phyloP scores from a whole-genome alignment of 2,888 invertebrate species.

The Philereme vetulata region DNA sequence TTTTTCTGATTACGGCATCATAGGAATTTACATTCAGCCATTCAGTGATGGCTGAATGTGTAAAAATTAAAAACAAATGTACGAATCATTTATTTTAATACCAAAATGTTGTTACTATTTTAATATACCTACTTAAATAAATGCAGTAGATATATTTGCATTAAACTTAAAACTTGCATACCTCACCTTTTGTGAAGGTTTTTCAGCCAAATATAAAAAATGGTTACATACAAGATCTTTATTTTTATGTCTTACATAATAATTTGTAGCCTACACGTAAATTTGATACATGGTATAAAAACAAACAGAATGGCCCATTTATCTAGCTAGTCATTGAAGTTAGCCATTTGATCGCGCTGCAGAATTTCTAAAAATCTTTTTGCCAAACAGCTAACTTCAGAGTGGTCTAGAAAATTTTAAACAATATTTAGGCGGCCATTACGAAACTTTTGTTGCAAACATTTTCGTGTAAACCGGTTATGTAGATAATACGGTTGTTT shows the following conservation, averaged over 20 bases:
- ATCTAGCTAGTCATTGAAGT: too few relatives aligned
- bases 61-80: conserved; percentile 7
- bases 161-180: conserved; percentile 5
- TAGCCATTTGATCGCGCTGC: too few relatives aligned
- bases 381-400: too few relatives aligned
- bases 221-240: conserved; percentile 35
- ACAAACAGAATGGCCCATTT: neutral
- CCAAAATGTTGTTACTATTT: conserved; percentile 32
- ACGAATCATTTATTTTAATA: conserved; percentile 31
- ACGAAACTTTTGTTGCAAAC: too few relatives aligned
- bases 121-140: conserved; percentile 19
- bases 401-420: too few relatives aligned
- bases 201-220: conserved; percentile 25
- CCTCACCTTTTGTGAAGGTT: neutral
- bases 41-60: conserved; percentile 2
- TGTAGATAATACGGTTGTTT: too few relatives aligned
- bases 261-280: conserved; percentile 63
- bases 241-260: conserved; percentile 56
- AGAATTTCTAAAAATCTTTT: too few relatives aligned
- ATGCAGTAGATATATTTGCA: conserved; percentile 32
- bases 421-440: too few relatives aligned
- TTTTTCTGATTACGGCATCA: conserved; percentile 2
- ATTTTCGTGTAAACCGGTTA: too few relatives aligned
- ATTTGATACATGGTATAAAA: conserved; percentile 38
- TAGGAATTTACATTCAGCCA: neutral